Evolutionary conservation across 2,888 invertebrate species (phyloP), one percentile per base, ranked within the genome.

Genomic region (Aphodius sticticus): DNA sequence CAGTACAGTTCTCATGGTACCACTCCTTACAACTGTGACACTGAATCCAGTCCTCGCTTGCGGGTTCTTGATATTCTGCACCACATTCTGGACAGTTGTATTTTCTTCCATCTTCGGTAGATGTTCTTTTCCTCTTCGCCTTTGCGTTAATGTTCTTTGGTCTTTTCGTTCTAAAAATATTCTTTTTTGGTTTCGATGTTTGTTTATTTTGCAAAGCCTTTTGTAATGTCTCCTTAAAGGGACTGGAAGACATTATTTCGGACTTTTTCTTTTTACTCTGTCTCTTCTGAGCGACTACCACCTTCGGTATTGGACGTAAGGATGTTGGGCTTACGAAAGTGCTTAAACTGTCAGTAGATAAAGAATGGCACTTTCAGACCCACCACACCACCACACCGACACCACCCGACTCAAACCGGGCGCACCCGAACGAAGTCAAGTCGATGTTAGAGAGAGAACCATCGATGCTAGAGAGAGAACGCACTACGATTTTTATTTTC

Each of bases 1-100:
- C 69, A 12, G 76, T 75, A 38, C 78, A 78, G 16, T 36, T 35
- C 76, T 78, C 69, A 71, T 78, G 78, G 69, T 76, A 78, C 78
- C 69, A 78, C 37, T 53, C 7, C 16, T 74, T 78, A 75, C 78
- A 78, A 7, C 69, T 9, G 12, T 26, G 69, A 35, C 78, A 78
- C 74, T 69, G 53, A 35, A 78, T 69, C 69, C 53, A 35, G 69
- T 78, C 69, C 69, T 72, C 35, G 14, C 26, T 70, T 7, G 72
- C 72, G 69, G 72, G 72, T 71, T n/a, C 26, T 69, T 69, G 16
- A 53, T 74, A 72, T 75, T 72, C n/a, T 75, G 74, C 75, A 26
- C 35, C 37, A 38, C 53, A 75, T 14, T 69, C 15, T 16, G 26
- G 69, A 75, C 38, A 69, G 26, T 1, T 26, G 26, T 26, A 26